Conservation (phyloP, 2,797 vertebrate species). For the Clarias fuscus region DNA sequence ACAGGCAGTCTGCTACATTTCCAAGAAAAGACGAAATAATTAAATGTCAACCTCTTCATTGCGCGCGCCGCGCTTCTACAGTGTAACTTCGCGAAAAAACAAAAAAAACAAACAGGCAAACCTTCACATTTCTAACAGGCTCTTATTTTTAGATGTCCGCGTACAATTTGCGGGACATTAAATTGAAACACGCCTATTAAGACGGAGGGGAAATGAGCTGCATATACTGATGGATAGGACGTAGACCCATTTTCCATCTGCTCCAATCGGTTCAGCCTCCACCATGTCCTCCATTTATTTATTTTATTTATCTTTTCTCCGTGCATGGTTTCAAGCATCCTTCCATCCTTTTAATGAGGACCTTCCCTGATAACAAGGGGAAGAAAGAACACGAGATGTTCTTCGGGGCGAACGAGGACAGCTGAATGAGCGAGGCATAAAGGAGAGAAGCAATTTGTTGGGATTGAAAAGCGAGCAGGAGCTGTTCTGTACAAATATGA, state of each 20-base stretch:
- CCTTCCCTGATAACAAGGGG: not conserved
- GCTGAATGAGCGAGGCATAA: slow-evolving; percentile 7
- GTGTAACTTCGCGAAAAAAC: not conserved
- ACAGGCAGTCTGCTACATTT: slow-evolving; percentile 51
- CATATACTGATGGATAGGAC: not conserved
- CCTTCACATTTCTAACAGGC: not conserved
- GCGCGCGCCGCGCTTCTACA: not conserved
- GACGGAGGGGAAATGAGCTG: not conserved
- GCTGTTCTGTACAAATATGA: not conserved
- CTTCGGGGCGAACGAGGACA: not conserved
- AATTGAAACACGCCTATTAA: slow-evolving; percentile 6
- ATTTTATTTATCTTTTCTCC: not conserved
- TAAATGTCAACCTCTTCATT: slow-evolving; percentile 35
- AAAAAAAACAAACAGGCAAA: not conserved
- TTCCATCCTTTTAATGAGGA: not conserved
- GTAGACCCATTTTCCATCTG: not conserved
- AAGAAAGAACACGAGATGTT: not conserved
- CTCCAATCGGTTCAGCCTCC: not conserved
- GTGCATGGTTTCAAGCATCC: not conserved
- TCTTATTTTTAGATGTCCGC: not conserved
- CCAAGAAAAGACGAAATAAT: slow-evolving; percentile 42
- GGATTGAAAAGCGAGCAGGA: not conserved
- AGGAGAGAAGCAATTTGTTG: slow-evolving; percentile 9
- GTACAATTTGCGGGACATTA: not conserved
- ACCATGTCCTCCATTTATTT: not conserved